Evolutionary conservation across 2,113 vertebrate species (phyloP).

Genomic region (Paracanthobrama guichenoti): DNA sequence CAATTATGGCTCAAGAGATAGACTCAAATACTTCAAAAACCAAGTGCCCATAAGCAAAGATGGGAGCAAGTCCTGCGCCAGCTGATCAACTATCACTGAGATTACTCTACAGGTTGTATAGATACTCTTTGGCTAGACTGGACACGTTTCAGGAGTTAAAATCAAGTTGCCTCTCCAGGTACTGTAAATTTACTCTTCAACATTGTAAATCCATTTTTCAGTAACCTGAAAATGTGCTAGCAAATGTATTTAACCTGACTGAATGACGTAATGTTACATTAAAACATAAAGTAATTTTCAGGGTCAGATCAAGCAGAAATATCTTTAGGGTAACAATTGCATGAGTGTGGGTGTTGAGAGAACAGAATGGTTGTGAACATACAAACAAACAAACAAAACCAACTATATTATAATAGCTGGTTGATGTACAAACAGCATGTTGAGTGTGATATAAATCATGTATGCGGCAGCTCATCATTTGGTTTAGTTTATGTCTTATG

Average conservation of each 20-base stretch:
- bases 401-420: neutral
- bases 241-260: neutral
- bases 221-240: no score
- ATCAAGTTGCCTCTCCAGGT: neutral
- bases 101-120: neutral
- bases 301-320: neutral
- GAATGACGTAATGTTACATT: neutral
- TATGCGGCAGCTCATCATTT: neutral
- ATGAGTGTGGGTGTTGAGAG: neutral
- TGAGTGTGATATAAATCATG: no score
- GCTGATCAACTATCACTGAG: neutral
- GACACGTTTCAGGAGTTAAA: neutral
- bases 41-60: neutral
- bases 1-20: neutral
- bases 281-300: neutral
- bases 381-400: neutral
- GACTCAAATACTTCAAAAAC: neutral
- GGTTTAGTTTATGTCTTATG: neutral
- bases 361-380: neutral
- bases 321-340: neutral
- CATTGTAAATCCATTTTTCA: neutral
- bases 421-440: neutral
- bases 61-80: no score
- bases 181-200: neutral
- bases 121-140: neutral